Evolutionary conservation across 1,140 invertebrate species (phyloP).

Genomic region (Lucilia cuprina): DNA sequence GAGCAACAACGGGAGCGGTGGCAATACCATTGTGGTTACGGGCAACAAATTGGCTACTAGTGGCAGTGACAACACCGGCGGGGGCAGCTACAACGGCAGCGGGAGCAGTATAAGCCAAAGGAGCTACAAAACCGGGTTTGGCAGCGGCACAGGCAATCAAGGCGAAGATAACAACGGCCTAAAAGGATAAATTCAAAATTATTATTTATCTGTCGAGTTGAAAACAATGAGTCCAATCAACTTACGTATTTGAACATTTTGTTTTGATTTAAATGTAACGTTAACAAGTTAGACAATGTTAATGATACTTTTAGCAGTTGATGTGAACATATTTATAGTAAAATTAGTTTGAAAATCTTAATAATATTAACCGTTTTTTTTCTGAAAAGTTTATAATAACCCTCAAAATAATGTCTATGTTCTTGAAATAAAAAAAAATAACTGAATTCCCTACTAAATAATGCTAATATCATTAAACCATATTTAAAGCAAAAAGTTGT

Average conservation of each 20-base stretch:
- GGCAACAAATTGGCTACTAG: conserved; percentile 63
- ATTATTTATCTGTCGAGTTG: not conserved
- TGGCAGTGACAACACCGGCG: conserved; percentile 61
- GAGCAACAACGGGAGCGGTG: conserved; percentile 48
- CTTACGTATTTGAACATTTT: conserved; percentile 42
- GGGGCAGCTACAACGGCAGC: no score
- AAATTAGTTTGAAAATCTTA: not conserved
- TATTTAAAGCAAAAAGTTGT: no score
- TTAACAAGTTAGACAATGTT: not conserved
- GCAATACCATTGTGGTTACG: conserved; percentile 63
- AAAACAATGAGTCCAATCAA: not conserved
- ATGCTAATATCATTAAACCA: not conserved
- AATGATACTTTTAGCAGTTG: not conserved
- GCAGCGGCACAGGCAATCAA: conserved; percentile 42
- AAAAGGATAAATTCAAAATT: not conserved
- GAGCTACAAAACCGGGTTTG: conserved; percentile 45
- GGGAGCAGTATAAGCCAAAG: conserved; percentile 49
- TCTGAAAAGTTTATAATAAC: not conserved
- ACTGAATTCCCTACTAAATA: not conserved
- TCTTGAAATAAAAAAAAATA: not conserved
- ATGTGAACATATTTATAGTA: not conserved
- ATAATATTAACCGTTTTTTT: no score
- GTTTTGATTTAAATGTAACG: not conserved
- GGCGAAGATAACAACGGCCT: conserved; percentile 40
- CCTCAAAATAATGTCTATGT: not conserved